Evolutionary conservation across 2,113 vertebrate species (phyloP), one percentile per base, ranked within the genome.

Genomic region (Narcine bancroftii): DNA sequence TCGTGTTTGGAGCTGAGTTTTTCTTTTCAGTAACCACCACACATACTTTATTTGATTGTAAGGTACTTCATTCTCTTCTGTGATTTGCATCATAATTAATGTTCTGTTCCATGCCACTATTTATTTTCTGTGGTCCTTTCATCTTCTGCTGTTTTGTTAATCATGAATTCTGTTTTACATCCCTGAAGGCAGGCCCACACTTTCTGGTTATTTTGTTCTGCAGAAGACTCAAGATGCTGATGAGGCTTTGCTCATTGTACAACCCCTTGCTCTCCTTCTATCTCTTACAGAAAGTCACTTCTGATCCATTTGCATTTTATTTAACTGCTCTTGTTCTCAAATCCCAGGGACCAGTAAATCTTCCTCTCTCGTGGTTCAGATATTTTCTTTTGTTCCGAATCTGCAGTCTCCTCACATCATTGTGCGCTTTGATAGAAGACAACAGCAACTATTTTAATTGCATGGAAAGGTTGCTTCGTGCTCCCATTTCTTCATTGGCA

Each of bases 281-380:
- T 36, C 29, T 60, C 36, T 87, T 21, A 36, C 39, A 36, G 19
- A 60, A 87, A 60, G 56, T 36, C 36, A 36, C 53, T 60, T 60
- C 81, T 36, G 33, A 87, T 87, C 81, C 13, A 87, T 87, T 87
- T 60, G 81, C 81, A 60, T 60, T 36, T 85, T n/a, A 56, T 63
- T 60, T 60, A 60, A 87, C 53, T 85, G 50, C 33, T 21, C 81
- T 60, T 56, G 81, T 85, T 85, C 33, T 56, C 50, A 36, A 87
- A 63, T 60, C 53, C 13, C 81, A 21, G 81, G 19, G 53, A 50
- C 81, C 53, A 60, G 47, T 60, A 87, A 87, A 60, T 87, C 81
- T 63, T 39, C 11, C 19, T 36, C 15, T 56, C 60, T 53, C 53
- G 6, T 56, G 36, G 0, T 21, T 26, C 53, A 19, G 53, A 87